Conservation (phyloP, 2,113 vertebrate species). For the Microtus oregoni region DNA sequence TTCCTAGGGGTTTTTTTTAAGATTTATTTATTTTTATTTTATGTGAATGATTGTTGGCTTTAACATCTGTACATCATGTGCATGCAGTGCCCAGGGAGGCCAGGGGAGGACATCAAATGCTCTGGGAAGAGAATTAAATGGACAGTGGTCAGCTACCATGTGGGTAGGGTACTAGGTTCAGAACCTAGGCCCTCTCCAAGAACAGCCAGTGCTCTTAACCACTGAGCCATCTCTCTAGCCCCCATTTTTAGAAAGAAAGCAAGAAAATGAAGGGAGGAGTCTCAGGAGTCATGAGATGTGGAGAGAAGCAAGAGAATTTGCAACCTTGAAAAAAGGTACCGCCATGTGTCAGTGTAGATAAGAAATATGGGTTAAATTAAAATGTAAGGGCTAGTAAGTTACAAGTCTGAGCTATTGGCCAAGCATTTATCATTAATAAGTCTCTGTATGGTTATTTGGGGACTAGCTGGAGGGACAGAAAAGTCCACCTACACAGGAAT, state of each 20-base stretch:
- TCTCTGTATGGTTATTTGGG: neutral
- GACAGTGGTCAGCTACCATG: rapidly evolving
- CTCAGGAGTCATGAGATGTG: neutral
- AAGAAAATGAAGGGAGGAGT: neutral
- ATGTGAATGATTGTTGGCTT: neutral
- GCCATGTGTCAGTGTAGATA: neutral
- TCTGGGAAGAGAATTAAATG: neutral
- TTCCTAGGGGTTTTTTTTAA: neutral
- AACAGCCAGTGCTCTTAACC: neutral
- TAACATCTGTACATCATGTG: neutral
- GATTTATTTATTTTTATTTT: neutral
- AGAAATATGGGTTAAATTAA: neutral
- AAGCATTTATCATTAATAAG: neutral
- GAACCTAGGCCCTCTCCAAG: neutral
- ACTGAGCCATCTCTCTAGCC: neutral
- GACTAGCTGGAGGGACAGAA: neutral
- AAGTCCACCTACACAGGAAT: neutral
- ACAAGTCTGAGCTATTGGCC: neutral
- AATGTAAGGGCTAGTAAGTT: neutral
- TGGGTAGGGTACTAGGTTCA: neutral
- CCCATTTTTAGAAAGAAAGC: neutral
- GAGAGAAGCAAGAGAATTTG: neutral
- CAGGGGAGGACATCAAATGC: neutral
- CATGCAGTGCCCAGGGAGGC: neutral
- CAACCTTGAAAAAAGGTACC: neutral